Conservation (phyloP, 2,113 vertebrate species). For the Centropus unirufus region DNA sequence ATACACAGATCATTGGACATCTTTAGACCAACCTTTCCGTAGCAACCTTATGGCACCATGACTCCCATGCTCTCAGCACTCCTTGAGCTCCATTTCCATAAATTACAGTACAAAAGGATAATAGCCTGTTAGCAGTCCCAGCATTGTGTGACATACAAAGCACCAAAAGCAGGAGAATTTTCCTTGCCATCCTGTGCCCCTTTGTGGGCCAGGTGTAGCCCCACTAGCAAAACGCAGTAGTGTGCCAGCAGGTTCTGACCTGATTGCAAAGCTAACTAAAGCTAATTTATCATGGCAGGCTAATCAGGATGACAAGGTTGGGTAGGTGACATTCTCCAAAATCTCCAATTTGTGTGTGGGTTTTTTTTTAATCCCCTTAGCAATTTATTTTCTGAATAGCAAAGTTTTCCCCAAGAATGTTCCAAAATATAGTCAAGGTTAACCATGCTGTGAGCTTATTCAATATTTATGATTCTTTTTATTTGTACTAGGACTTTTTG, state of each 20-base stretch:
- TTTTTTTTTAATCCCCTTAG: slow-evolving; percentile 64
- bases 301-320: slow-evolving; percentile 89
- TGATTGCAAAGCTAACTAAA: slow-evolving; percentile 84
- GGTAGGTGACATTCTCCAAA: slow-evolving; percentile 88
- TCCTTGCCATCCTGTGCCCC: neutral
- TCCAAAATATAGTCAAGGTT: slow-evolving; percentile 84
- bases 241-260: slow-evolving; percentile 73
- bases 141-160: neutral
- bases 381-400: slow-evolving; percentile 80
- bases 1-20: neutral
- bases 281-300: slow-evolving; percentile 90
- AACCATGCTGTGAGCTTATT: slow-evolving; percentile 79
- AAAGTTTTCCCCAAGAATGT: slow-evolving; percentile 76
- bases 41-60: neutral
- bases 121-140: neutral
- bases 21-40: neutral
- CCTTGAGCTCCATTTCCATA: slow-evolving; percentile 16
- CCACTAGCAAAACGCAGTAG: neutral
- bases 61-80: neutral
- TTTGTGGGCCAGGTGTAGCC: slow-evolving; percentile 11
- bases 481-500: slow-evolving; percentile 82
- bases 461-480: slow-evolving; percentile 87
- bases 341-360: slow-evolving; percentile 67
- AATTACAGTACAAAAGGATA: neutral
- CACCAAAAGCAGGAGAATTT: neutral